Evolutionary conservation across 1,140 invertebrate species (phyloP).

Genomic region (Luehdorfia chinensis): DNA sequence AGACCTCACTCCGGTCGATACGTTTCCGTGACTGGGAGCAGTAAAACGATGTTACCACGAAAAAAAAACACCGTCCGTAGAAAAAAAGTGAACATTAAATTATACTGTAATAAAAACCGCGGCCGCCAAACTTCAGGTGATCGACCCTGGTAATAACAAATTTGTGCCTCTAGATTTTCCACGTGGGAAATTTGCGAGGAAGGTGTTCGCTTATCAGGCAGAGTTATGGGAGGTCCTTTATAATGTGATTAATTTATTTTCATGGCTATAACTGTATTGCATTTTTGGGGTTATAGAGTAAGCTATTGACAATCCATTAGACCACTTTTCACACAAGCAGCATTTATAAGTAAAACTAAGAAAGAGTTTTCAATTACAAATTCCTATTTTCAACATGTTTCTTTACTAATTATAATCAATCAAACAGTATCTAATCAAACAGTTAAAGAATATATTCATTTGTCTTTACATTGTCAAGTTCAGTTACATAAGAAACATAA

Average conservation of each 20-base stretch:
- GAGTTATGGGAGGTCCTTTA: slow-evolving; percentile 7
- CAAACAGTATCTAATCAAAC: too few relatives aligned
- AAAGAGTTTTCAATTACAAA: too few relatives aligned
- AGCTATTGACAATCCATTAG: too few relatives aligned
- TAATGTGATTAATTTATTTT: slow-evolving; percentile 15
- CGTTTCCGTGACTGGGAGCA: slow-evolving; percentile 54
- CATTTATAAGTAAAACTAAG: too few relatives aligned
- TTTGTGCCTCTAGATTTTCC: slow-evolving; percentile 49
- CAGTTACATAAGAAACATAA: too few relatives aligned
- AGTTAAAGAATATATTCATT: too few relatives aligned
- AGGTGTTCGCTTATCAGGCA: slow-evolving; percentile 23
- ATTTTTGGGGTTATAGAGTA: too few relatives aligned
- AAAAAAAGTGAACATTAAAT: slow-evolving; percentile 67
- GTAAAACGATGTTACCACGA: slow-evolving; percentile 51
- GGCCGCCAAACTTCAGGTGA: slow-evolving; percentile 52
- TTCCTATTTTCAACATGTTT: too few relatives aligned
- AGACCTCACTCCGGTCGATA: slow-evolving; percentile 51
- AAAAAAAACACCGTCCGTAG: slow-evolving; percentile 43
- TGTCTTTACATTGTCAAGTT: too few relatives aligned
- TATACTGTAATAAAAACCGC: slow-evolving; percentile 60
- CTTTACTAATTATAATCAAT: too few relatives aligned
- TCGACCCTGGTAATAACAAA: slow-evolving; percentile 47
- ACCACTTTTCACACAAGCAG: too few relatives aligned
- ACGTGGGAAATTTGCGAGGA: slow-evolving; percentile 61
- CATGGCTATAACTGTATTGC: too few relatives aligned